phyloP scores from a whole-genome alignment of 2,888 invertebrate species.

The Leucophenga montana region DNA sequence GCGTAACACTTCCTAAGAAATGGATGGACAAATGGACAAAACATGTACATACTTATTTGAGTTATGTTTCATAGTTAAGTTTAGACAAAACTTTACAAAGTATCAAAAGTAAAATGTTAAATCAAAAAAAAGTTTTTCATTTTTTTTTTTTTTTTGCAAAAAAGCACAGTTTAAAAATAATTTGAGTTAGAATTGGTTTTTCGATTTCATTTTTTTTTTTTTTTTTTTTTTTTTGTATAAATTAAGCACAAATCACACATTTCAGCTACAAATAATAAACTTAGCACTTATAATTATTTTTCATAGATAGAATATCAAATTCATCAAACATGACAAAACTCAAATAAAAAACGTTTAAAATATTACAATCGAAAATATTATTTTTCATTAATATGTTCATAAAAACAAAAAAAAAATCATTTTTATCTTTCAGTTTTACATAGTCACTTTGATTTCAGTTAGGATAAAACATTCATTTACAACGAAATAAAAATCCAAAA shows the following conservation, averaged over 20 bases:
- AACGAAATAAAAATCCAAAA: background rate
- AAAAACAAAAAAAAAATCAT: background rate
- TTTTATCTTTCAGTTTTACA: slow-evolving; percentile 1
- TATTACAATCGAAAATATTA: slow-evolving; percentile 42
- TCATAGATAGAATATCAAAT: slow-evolving; percentile 26
- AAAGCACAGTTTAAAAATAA: slow-evolving; percentile 5
- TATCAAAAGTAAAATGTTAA: background rate
- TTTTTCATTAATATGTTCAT: slow-evolving; percentile 32
- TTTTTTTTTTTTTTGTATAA: slow-evolving; percentile 35
- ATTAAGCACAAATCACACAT: slow-evolving; percentile 51
- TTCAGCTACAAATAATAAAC: slow-evolving; percentile 59
- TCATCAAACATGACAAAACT: slow-evolving; percentile 53
- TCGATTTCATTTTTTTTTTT: slow-evolving; percentile 21
- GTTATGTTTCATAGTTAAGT: background rate
- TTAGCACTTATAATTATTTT: slow-evolving; percentile 47
- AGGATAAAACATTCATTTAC: slow-evolving; percentile 43
- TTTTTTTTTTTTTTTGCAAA: slow-evolving; percentile 6
- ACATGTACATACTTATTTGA: background rate
- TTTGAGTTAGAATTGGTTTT: background rate
- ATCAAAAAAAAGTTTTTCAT: background rate
- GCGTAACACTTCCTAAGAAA: background rate
- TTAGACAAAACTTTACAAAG: background rate
- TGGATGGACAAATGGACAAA: background rate
- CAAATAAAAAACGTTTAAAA: slow-evolving; percentile 40
- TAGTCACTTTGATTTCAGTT: background rate